Evolutionary conservation across 2,113 vertebrate genomes (phyloP).

Genomic region (Cephalophus harveyi): DNA sequence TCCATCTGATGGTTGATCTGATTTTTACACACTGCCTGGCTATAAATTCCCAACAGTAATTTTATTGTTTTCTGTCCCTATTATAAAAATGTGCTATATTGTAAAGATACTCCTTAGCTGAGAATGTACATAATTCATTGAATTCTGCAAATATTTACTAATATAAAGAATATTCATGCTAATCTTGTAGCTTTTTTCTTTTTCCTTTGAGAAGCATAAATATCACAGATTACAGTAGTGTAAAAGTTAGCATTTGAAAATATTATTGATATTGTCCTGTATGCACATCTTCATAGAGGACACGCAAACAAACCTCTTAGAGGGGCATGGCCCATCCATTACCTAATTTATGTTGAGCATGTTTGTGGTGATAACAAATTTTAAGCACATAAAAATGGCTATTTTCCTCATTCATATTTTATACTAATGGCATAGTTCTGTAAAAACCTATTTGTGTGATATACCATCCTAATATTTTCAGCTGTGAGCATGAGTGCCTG

Average conservation of each 20-base stretch:
- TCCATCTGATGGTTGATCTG: slow-evolving; percentile 78
- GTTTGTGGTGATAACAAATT: background rate
- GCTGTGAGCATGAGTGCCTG: background rate
- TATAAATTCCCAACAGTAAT: background rate
- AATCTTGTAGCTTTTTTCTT: background rate
- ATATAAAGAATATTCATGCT: background rate
- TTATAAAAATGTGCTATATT: background rate
- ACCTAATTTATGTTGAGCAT: background rate
- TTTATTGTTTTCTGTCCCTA: background rate
- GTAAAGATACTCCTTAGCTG: background rate
- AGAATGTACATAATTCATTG: background rate
- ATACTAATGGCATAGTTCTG: background rate
- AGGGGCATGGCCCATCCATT: background rate
- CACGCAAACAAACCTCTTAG: background rate
- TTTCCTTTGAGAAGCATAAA: background rate
- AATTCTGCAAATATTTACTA: background rate
- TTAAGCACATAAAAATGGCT: background rate
- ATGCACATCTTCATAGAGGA: background rate
- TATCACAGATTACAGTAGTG: background rate
- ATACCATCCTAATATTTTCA: background rate
- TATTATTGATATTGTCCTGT: background rate
- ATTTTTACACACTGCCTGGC: slow-evolving; percentile 60
- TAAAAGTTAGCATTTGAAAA: background rate
- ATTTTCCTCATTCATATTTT: background rate
- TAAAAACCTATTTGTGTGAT: background rate